phyloP scores from a whole-genome alignment of 2,888 invertebrate species.

The Heliconius ismenius region DNA sequence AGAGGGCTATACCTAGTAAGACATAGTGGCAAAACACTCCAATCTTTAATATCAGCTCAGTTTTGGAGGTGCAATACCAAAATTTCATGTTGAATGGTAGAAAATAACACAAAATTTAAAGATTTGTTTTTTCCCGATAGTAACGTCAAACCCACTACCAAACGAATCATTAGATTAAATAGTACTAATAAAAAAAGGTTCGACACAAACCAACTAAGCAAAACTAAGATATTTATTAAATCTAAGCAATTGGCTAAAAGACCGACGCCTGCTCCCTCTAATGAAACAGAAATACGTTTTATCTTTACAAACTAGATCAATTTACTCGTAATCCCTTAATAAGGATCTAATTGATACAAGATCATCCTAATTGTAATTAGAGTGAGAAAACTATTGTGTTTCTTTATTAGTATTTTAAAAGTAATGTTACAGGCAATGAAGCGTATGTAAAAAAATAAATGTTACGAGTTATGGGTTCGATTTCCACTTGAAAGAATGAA shows the following conservation, averaged over 20 bases:
- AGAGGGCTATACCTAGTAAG: too few species aligned
- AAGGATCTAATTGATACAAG: conserved; percentile 42
- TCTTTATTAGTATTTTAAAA: conserved; percentile 3
- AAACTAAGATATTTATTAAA: neutral
- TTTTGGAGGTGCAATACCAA: too few species aligned
- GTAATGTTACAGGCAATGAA: neutral
- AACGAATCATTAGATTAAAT: neutral
- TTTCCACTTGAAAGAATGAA: neutral
- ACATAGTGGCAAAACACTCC: too few species aligned
- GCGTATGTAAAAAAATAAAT: too few species aligned
- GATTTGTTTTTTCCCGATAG: too few species aligned
- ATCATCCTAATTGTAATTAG: conserved; percentile 37
- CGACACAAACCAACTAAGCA: neutral
- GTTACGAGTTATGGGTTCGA: neutral
- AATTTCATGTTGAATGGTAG: too few species aligned
- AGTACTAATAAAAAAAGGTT: neutral
- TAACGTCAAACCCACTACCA: neutral
- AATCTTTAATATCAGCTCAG: too few species aligned
- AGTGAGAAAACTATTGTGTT: conserved; percentile 24
- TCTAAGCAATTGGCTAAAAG: conserved; percentile 22
- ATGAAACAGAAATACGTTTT: conserved; percentile 34
- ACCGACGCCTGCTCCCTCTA: conserved; percentile 15
- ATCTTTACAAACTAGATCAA: conserved; percentile 33
- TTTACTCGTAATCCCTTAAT: conserved; percentile 40
- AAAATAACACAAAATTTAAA: neutral